A percentile compares a stretch with the other conserved stretches of the same genome.
Evolutionary conservation across 64 coral and sea anemone species (phyloP).

Genomic region (Actinia equina): DNA sequence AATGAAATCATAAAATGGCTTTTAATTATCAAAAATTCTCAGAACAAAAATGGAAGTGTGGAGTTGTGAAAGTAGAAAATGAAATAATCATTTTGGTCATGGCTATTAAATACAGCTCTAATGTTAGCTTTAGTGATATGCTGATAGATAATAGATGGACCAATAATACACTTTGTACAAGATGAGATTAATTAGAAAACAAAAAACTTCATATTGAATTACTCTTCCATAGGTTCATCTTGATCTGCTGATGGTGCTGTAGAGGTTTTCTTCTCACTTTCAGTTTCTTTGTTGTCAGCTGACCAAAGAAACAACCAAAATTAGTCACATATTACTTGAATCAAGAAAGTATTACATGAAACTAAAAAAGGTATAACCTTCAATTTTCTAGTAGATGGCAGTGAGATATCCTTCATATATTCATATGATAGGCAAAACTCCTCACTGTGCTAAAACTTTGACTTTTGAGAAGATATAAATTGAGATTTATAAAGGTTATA

Average conservation of each 20-base stretch:
- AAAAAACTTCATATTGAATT: background rate
- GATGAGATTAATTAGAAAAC: background rate
- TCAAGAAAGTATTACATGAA: no score
- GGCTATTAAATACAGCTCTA: background rate
- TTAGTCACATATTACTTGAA: background rate
- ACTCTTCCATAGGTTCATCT: constrained; percentile 13
- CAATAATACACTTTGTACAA: constrained; percentile 7
- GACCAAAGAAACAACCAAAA: background rate
- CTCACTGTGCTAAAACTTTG: no score
- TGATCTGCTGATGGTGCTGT: background rate
- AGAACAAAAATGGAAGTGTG: background rate
- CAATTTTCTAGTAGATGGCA: no score
- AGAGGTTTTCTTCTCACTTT: background rate
- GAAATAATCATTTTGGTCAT: background rate
- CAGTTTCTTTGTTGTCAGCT: background rate
- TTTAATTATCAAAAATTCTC: constrained; percentile 4
- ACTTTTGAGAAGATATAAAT: no score
- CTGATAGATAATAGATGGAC: background rate
- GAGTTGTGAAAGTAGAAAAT: background rate
- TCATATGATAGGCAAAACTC: no score
- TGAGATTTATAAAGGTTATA: no score
- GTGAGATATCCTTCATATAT: no score
- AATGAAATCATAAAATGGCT: background rate
- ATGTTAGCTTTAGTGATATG: background rate
- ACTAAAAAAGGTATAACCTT: no score